These are phyloP conservation scores for Macaria liturata DNA, from an alignment of 2,888 invertebrate genomes.

Conservation along the genomic window DNA sequence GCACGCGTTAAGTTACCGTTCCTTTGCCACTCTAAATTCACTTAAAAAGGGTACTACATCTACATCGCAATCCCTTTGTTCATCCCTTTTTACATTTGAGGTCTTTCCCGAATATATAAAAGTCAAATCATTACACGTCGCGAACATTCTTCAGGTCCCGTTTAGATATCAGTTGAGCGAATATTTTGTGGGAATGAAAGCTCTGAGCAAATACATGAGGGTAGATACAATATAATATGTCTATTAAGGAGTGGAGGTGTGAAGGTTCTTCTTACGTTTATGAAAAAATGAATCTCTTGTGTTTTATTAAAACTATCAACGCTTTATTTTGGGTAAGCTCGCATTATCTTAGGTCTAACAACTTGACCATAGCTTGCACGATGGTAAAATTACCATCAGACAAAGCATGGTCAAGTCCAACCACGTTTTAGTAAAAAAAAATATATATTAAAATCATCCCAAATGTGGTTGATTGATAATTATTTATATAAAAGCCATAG, in stretches of 20 bases:
- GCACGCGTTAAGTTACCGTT: constrained; percentile 4
- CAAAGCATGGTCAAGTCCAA: no score
- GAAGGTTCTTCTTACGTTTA: no score
- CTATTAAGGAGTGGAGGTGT: background rate
- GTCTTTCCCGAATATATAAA: constrained; percentile 29
- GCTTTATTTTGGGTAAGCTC: no score
- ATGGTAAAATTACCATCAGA: no score
- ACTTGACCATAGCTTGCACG: no score
- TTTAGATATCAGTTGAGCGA: constrained; percentile 39
- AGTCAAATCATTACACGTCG: constrained; percentile 48
- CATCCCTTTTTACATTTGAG: constrained; percentile 25
- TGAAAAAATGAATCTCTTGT: no score
- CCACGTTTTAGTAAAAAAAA: no score
- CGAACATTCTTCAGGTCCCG: constrained; percentile 40
- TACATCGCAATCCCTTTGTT: constrained; percentile 25
- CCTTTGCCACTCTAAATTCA: constrained; percentile 15
- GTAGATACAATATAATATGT: constrained; percentile 22
- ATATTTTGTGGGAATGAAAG: constrained; percentile 41
- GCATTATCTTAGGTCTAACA: no score
- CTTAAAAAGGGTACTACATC: constrained; percentile 21
- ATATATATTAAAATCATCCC: no score
- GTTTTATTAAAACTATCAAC: no score
- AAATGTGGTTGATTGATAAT: no score
- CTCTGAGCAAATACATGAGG: constrained; percentile 35
- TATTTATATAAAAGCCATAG: no score